These are phyloP conservation scores for Synergus itoensis DNA, from an alignment of 2,888 invertebrate species.

Conservation along the genomic window DNA sequence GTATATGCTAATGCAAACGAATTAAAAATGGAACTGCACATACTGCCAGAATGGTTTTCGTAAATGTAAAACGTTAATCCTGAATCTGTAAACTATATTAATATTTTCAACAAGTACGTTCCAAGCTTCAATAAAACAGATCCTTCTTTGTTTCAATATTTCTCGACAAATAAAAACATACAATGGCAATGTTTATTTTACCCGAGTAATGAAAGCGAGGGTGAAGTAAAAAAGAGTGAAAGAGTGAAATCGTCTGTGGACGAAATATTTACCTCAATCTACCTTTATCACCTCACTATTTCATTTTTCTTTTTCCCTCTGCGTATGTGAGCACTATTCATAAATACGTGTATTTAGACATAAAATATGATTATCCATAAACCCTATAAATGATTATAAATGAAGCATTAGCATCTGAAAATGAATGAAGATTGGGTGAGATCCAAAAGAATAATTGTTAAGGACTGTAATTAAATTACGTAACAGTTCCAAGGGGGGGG, in stretches of 20 bases:
- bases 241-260: background rate
- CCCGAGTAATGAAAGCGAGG: background rate
- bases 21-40: background rate
- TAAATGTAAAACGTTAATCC: background rate
- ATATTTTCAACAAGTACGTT: background rate
- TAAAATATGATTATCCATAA: background rate
- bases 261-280: constrained; percentile 2
- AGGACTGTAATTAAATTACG: background rate
- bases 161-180: background rate
- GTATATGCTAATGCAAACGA: background rate
- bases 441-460: background rate
- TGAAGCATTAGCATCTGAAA: too few relatives aligned
- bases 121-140: background rate
- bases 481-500: too few relatives aligned
- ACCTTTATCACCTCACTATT: background rate
- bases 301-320: background rate
- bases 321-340: background rate
- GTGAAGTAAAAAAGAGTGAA: background rate
- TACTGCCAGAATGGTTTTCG: background rate
- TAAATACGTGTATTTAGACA: background rate
- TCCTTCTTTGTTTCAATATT: background rate
- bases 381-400: background rate
- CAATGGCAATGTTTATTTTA: background rate
- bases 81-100: background rate
- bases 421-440: background rate